Conservation (phyloP, 1,140 invertebrate genomes). For the Drosophila oshimai region DNA sequence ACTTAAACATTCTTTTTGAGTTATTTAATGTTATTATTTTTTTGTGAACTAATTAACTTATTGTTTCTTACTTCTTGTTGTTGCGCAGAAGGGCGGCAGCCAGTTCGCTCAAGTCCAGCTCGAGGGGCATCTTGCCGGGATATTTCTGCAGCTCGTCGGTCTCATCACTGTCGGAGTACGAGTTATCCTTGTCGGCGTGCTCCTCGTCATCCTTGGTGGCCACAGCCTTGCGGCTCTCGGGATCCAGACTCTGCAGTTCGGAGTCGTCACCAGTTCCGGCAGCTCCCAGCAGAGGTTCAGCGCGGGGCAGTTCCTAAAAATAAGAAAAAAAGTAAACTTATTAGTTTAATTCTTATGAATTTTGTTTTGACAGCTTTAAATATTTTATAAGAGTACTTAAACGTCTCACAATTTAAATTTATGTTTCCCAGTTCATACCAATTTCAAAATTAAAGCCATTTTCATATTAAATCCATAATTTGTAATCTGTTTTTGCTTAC, state of each 20-base stretch:
- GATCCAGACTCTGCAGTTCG: slow-evolving; percentile 69
- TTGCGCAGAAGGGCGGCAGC: slow-evolving; percentile 89
- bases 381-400: too few species aligned
- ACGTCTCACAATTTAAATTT: too few species aligned
- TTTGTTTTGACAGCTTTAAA: too few species aligned
- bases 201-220: slow-evolving; percentile 40
- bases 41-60: neutral
- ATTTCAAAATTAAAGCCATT: too few species aligned
- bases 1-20: too few species aligned
- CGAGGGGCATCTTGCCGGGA: slow-evolving; percentile 89
- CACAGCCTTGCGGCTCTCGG: slow-evolving; percentile 57
- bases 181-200: slow-evolving; percentile 60
- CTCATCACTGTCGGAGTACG: slow-evolving; percentile 77
- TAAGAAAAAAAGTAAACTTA: neutral
- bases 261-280: slow-evolving; percentile 62
- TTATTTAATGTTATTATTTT: too few species aligned
- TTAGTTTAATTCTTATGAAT: neutral
- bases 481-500: neutral
- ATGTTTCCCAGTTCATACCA: too few species aligned
- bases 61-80: slow-evolving; percentile 86
- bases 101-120: slow-evolving; percentile 91
- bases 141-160: slow-evolving; percentile 85
- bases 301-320: slow-evolving; percentile 76
- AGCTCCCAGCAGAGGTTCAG: slow-evolving; percentile 75
- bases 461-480: too few species aligned